These are phyloP conservation scores for Donacobius atricapilla DNA, from an alignment of 2,113 vertebrate species.

Conservation along the genomic window DNA sequence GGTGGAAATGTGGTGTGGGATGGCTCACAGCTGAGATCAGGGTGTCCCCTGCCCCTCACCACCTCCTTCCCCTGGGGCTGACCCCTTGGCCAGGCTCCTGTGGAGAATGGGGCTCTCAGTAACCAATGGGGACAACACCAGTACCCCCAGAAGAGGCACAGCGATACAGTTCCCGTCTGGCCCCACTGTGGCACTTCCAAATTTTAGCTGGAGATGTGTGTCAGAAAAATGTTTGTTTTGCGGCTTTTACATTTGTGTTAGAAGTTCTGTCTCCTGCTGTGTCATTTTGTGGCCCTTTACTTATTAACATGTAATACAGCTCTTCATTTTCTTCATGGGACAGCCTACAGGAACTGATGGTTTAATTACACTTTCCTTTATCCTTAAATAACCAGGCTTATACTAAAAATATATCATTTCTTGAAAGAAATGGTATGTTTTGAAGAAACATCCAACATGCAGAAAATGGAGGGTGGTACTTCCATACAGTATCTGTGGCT, in stretches of 20 bases:
- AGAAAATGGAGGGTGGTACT: background rate
- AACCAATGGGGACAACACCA: background rate
- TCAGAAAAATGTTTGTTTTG: background rate
- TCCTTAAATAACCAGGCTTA: background rate
- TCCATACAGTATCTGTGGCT: background rate
- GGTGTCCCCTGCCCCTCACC: fast-evolving
- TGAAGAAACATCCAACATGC: background rate
- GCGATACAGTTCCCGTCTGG: background rate
- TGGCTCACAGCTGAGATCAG: background rate
- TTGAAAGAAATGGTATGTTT: background rate
- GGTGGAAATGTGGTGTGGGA: fast-evolving
- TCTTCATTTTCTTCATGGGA: background rate
- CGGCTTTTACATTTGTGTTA: background rate
- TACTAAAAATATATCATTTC: background rate
- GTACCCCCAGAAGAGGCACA: background rate
- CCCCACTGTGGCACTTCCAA: background rate
- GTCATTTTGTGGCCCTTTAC: background rate
- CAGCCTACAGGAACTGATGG: background rate
- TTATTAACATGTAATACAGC: background rate
- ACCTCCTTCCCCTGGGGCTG: background rate
- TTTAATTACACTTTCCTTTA: background rate
- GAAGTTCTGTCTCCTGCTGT: background rate
- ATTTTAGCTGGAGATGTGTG: background rate
- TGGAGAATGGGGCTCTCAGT: background rate
- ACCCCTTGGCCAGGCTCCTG: background rate